Base-by-base conservation (phyloP, 2,113 vertebrate genomes). In the Oxyura jamaicensis region DNA sequence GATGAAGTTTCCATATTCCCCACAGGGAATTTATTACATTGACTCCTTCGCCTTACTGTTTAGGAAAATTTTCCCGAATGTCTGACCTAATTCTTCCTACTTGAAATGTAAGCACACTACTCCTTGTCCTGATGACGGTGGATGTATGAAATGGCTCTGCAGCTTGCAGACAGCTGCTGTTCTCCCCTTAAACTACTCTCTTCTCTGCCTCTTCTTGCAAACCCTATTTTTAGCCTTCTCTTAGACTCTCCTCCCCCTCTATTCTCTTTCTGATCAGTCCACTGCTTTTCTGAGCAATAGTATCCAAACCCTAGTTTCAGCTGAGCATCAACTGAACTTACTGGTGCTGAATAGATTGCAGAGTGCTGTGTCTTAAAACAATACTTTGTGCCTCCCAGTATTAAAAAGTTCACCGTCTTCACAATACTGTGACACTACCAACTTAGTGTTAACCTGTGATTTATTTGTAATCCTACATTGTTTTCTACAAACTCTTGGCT, bases 151-250 rank as follows among this genome's bases (percentile, higher is more conserved):
- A 11, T 0, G 6, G 86, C 88, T 71, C 68, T 31, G 76, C 42
- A 71, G 88, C 68, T 59, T 4, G 1, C 20, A 28, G 46, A 29
- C 0, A 2, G 56, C 89, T 81, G 90, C 74, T 1, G 1, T 46
- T 83, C 4, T 0, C 35, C 87, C 74, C 91, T 86, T 86, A n/a
- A 59, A 93, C 76, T 69, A 46, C 65, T 21, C 44, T 94, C 71
- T 35, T 33, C 65, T 63, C 52, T 78, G 55, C 22, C 50, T 88
- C 79, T 91, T 80, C 75, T 50, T 22, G 35, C 31, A 86, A 89
- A 7, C 29, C 35, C 77, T 96, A 84, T 86, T 92, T 96, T 93
- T 84, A 95, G 91, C 20, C 29, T 33, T 52, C 66, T 65, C 66
- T 52, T 58, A 11, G 42, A 74, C 68, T 83, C 36, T 52, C 65